Evolutionary conservation across 2,888 invertebrate genomes (phyloP).

Genomic region (Incurvaria masculella): DNA sequence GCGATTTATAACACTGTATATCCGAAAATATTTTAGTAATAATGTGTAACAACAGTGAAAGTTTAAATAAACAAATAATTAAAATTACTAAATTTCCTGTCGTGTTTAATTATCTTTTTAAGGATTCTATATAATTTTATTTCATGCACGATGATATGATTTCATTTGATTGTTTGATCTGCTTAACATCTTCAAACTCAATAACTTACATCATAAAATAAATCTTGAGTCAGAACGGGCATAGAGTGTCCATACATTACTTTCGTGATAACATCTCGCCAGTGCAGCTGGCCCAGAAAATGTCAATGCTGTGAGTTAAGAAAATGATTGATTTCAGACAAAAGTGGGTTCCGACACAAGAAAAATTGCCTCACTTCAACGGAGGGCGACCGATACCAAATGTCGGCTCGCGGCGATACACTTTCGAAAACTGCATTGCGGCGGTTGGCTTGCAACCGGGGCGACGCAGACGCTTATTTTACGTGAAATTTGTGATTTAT

Average conservation of each 20-base stretch:
- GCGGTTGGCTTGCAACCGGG: background rate
- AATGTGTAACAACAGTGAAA: no score
- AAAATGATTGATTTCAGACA: slow-evolving; percentile 24
- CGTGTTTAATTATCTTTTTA: no score
- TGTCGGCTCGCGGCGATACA: background rate
- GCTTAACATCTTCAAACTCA: no score
- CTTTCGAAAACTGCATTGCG: background rate
- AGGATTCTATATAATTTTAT: no score
- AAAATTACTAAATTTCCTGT: no score
- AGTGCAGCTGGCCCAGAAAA: slow-evolving; percentile 20
- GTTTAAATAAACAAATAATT: no score
- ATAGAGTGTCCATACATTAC: background rate
- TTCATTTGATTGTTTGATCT: no score
- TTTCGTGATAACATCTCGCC: background rate
- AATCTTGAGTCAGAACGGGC: no score
- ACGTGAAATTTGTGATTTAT: background rate
- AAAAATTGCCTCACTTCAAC: background rate
- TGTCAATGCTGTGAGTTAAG: slow-evolving; percentile 29
- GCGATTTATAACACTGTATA: no score
- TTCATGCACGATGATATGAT: no score
- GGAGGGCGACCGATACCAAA: background rate
- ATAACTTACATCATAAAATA: no score
- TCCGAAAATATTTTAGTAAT: no score
- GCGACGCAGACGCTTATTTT: background rate
- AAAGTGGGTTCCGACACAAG: background rate